Percentiles rank a stretch among this genome's conserved stretches.
phyloP scores from a whole-genome alignment of 2,888 invertebrate genomes.

The Phortica okadai region DNA sequence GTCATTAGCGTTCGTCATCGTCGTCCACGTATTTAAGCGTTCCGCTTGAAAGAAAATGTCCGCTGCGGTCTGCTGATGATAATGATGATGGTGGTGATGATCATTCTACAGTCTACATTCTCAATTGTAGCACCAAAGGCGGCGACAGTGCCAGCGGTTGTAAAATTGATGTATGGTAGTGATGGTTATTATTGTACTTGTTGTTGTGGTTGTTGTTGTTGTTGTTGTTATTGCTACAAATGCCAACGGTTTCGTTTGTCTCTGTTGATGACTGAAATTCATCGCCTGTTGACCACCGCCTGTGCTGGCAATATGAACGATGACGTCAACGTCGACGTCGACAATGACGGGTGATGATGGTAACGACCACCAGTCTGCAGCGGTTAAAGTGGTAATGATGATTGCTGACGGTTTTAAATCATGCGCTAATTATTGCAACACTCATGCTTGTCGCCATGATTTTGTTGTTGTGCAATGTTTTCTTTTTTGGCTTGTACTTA shows the following conservation, averaged over 20 bases:
- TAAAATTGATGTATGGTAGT: not conserved
- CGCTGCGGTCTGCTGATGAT: conserved; percentile 44
- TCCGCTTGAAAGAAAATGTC: conserved; percentile 62
- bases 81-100: not conserved
- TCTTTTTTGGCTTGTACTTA: conserved; percentile 46
- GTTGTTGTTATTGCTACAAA: not conserved
- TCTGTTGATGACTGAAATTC: not conserved
- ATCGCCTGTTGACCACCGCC: not conserved
- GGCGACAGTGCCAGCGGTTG: not conserved
- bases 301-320: not conserved
- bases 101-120: not conserved
- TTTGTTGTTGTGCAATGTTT: conserved; percentile 9
- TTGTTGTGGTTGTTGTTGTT: conserved; percentile 5
- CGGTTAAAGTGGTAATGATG: conserved; percentile 58
- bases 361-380: not conserved
- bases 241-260: not conserved
- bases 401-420: conserved; percentile 70
- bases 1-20: conserved; percentile 59
- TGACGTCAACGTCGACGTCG: not conserved
- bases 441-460: conserved; percentile 51
- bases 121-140: not conserved
- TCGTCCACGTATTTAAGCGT: conserved; percentile 57
- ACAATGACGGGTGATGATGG: not conserved
- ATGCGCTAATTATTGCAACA: conserved; percentile 70
- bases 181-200: conserved; percentile 1